These are phyloP conservation scores for Eupithecia abbreviata DNA, from an alignment of 2,888 invertebrate genomes.

Conservation along the genomic window DNA sequence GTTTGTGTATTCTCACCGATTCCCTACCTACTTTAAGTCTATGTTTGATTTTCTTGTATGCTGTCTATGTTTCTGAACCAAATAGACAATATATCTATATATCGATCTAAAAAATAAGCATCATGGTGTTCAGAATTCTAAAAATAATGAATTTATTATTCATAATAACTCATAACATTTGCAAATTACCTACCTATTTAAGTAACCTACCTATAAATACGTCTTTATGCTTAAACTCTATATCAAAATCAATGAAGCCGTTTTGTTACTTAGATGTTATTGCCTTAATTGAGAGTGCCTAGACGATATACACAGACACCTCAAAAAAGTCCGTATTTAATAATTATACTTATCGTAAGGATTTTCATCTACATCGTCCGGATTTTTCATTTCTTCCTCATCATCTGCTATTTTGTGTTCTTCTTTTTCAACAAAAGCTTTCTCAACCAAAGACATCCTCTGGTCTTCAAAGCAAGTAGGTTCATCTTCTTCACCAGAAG, in stretches of 20 bases:
- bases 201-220: not conserved
- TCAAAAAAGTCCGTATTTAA: not conserved
- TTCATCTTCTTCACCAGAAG: slow-evolving; percentile 72
- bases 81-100: no score
- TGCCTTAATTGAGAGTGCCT: no score
- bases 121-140: no score
- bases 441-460: not conserved
- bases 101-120: no score
- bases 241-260: no score
- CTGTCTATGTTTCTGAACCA: no score
- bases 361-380: slow-evolving; percentile 23
- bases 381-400: slow-evolving; percentile 47
- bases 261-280: no score
- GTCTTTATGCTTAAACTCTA: not conserved
- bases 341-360: slow-evolving; percentile 19
- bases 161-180: not conserved
- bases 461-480: slow-evolving; percentile 37
- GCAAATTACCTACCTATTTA: not conserved
- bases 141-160: no score
- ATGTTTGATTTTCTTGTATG: no score
- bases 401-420: slow-evolving; percentile 59
- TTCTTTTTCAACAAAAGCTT: slow-evolving; percentile 43
- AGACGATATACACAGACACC: no score
- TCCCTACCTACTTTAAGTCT: no score
- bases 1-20: no score